phyloP scores from a whole-genome alignment of 2,888 invertebrate genomes.

The Iselma pallidipennis region DNA sequence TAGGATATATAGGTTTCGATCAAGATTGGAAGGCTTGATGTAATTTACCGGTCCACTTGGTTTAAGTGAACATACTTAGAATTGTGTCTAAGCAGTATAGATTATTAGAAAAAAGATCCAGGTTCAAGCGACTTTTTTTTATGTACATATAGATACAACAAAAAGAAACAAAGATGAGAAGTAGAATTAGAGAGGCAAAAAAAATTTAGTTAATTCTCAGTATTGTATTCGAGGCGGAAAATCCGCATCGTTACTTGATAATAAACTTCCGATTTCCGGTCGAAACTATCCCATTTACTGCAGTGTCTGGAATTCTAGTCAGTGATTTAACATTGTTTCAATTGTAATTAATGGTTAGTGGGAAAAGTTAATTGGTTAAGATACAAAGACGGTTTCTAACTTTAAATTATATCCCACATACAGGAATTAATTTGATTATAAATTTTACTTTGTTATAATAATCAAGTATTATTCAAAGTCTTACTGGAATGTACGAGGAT shows the following conservation, averaged over 20 bases:
- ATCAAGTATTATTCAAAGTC: not conserved
- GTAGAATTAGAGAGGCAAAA: not conserved
- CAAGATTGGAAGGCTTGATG: conserved; percentile 33
- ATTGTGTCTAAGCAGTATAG: not conserved
- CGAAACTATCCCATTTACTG: not conserved
- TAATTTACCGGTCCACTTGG: conserved; percentile 32
- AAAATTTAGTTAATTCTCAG: not conserved
- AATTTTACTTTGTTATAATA: too few relatives aligned
- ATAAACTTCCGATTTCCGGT: conserved; percentile 1
- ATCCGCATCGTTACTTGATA: conserved; percentile 1
- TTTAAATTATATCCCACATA: not conserved
- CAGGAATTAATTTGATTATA: too few relatives aligned
- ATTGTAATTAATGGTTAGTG: not conserved
- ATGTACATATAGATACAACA: too few relatives aligned
- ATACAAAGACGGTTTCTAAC: not conserved
- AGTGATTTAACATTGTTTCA: conserved; percentile 1
- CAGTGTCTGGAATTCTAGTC: not conserved
- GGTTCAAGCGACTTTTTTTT: too few relatives aligned
- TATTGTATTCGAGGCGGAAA: not conserved
- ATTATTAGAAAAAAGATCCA: not conserved
- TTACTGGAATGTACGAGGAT: not conserved
- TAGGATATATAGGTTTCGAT: conserved; percentile 27
- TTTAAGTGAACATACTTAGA: conserved; percentile 24
- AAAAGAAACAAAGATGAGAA: too few relatives aligned
- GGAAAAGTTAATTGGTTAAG: not conserved